A percentile compares a stretch with the other conserved stretches of the same genome.
Conservation (phyloP, 35 echinoderm and acorn worm genomes). For the Patiria miniata region DNA sequence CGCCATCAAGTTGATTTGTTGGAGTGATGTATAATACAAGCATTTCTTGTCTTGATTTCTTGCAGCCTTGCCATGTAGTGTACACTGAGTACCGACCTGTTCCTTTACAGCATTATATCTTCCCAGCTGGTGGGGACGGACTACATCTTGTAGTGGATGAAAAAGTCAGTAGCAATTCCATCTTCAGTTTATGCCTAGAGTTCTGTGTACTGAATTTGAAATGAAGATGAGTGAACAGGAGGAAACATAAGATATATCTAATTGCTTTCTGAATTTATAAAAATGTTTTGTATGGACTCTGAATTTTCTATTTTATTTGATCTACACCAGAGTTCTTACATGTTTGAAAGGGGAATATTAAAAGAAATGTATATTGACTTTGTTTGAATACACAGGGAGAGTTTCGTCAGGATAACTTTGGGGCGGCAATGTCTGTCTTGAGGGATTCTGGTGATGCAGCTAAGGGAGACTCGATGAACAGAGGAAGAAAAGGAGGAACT, state of each 20-base stretch:
- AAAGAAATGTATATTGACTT: neutral
- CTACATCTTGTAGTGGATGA: slow-evolving; percentile 97
- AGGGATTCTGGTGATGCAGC: slow-evolving; percentile 88
- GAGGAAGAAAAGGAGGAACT: slow-evolving; percentile 88
- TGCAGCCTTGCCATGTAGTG: slow-evolving; percentile 97
- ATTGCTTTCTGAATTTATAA: no score
- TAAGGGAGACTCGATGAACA: slow-evolving; percentile 81
- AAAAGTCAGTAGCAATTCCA: slow-evolving; percentile 65
- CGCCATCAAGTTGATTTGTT: no score
- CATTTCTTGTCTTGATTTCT: slow-evolving; percentile 32
- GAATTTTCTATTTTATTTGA: neutral
- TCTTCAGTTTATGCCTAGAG: neutral
- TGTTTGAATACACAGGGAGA: slow-evolving; percentile 57
- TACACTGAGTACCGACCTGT: slow-evolving; percentile 98
- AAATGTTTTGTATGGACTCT: neutral
- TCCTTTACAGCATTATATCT: slow-evolving; percentile 98
- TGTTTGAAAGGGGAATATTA: neutral
- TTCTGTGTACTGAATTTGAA: no score
- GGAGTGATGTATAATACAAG: no score
- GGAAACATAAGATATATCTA: no score
- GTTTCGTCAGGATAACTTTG: slow-evolving; percentile 98
- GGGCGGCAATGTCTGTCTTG: slow-evolving; percentile 90
- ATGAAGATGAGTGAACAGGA: no score
- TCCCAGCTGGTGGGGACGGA: slow-evolving; percentile 95
- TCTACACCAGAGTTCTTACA: neutral